Conservation (phyloP, 2,888 invertebrate species). For the Apodemia mormo region DNA sequence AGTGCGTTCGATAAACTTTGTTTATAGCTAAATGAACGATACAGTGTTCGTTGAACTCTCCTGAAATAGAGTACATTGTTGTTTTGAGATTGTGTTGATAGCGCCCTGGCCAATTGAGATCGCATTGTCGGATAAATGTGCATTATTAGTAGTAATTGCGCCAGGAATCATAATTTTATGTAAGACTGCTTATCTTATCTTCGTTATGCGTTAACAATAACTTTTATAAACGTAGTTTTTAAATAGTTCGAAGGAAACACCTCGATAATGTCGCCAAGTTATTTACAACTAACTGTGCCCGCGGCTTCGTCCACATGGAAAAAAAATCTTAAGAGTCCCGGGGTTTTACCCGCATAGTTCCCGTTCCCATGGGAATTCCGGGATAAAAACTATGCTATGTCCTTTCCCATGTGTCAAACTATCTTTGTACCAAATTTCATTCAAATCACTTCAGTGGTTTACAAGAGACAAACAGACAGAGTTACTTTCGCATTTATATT, state of each 20-base stretch:
- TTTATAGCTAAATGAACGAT: constrained; percentile 77
- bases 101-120: constrained; percentile 55
- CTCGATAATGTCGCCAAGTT: background rate
- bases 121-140: constrained; percentile 47
- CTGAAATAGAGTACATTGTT: constrained; percentile 59
- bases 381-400: too few species aligned
- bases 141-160: constrained; percentile 42
- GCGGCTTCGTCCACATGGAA: too few species aligned
- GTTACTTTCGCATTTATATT: too few species aligned
- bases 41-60: constrained; percentile 64
- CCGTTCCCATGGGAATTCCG: too few species aligned
- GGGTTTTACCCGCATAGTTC: too few species aligned
- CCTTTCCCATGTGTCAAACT: too few species aligned
- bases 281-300: too few species aligned
- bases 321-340: too few species aligned
- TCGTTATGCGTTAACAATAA: constrained; percentile 7
- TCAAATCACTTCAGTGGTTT: too few species aligned
- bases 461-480: too few species aligned
- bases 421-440: too few species aligned
- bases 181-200: constrained; percentile 14
- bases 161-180: constrained; percentile 35
- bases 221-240: constrained; percentile 2
- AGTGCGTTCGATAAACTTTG: constrained; percentile 76
- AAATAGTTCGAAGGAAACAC: background rate
- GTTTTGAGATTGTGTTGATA: constrained; percentile 59